Conservation (phyloP, 2,113 vertebrate genomes). For the Nibea albiflora region DNA sequence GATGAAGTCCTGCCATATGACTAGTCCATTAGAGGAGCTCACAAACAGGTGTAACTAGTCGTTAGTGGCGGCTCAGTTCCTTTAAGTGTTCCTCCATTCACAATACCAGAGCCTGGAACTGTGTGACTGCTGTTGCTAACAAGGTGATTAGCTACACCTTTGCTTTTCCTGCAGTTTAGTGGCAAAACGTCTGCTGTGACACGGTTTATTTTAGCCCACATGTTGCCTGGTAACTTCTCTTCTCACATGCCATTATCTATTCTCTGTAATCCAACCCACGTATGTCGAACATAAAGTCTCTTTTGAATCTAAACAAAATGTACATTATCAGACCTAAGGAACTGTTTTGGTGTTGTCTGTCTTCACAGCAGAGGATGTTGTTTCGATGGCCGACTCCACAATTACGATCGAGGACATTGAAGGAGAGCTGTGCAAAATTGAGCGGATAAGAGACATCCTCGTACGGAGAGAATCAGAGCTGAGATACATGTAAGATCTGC, state of each 20-base stretch:
- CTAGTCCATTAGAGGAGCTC: too few species aligned
- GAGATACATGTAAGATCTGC: conserved; percentile 88
- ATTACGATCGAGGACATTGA: conserved; percentile 88
- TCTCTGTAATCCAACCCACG: background rate
- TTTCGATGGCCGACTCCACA: conserved; percentile 91
- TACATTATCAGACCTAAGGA: background rate
- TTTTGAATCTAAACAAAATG: background rate
- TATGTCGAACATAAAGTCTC: background rate
- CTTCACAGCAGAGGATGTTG: conserved; percentile 78
- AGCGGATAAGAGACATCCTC: conserved; percentile 88
- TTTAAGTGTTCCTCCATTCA: too few species aligned
- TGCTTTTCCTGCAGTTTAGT: background rate
- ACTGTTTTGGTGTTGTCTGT: background rate
- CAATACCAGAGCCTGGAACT: too few species aligned
- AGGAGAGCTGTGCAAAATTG: conserved; percentile 89
- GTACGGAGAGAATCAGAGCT: conserved; percentile 91
- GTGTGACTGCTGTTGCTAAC: background rate
- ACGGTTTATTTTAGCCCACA: background rate
- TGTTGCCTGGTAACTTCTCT: background rate
- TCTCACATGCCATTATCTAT: background rate
- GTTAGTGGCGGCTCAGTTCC: background rate
- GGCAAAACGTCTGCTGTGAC: background rate
- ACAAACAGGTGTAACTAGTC: background rate
- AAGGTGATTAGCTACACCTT: background rate
- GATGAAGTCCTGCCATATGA: too few species aligned